These are phyloP conservation scores for Aphelenchoides avenae DNA, from an alignment of 1,140 invertebrate genomes.

Conservation along the genomic window DNA sequence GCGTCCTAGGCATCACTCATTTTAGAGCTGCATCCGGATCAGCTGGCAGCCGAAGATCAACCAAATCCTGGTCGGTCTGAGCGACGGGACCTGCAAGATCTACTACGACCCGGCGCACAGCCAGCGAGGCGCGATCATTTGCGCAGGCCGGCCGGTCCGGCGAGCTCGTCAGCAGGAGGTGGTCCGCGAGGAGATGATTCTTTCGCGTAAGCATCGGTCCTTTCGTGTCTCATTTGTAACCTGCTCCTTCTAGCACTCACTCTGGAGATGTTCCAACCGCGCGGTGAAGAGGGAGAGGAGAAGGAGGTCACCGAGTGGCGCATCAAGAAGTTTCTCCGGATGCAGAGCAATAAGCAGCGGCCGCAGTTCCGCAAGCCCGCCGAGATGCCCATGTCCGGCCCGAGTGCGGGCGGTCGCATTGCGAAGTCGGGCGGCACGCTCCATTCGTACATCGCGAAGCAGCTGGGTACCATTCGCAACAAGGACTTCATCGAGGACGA, in stretches of 20 bases:
- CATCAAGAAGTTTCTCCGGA: slow-evolving; percentile 69
- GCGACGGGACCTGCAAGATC: slow-evolving; percentile 81
- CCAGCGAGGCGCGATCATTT: slow-evolving; percentile 82
- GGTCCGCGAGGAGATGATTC: slow-evolving; percentile 73
- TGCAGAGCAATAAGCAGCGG: slow-evolving; percentile 85
- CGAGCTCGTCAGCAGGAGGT: slow-evolving; percentile 68
- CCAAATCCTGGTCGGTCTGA: slow-evolving; percentile 86
- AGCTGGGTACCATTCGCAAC: slow-evolving; percentile 81
- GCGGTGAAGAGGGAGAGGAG: slow-evolving; percentile 61
- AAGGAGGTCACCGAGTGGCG: slow-evolving; percentile 81
- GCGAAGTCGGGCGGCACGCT: slow-evolving; percentile 90
- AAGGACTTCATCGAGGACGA: slow-evolving; percentile 83
- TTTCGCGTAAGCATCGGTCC: slow-evolving; percentile 43
- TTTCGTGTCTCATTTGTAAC: slow-evolving; percentile 11
- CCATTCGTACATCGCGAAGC: slow-evolving; percentile 92
- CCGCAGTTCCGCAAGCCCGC: slow-evolving; percentile 83
- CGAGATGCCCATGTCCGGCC: slow-evolving; percentile 85
- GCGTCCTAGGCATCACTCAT: slow-evolving; percentile 6
- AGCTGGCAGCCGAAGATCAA: slow-evolving; percentile 95
- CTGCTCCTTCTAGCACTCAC: slow-evolving; percentile 70
- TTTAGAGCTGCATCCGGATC: slow-evolving; percentile 72
- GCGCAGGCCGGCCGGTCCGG: slow-evolving; percentile 76
- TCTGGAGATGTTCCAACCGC: slow-evolving; percentile 78
- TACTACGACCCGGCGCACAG: slow-evolving; percentile 82
- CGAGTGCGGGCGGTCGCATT: slow-evolving; percentile 66